Base-by-base conservation (phyloP, 2,888 invertebrate genomes). In the Ormyrus pomaceus region DNA sequence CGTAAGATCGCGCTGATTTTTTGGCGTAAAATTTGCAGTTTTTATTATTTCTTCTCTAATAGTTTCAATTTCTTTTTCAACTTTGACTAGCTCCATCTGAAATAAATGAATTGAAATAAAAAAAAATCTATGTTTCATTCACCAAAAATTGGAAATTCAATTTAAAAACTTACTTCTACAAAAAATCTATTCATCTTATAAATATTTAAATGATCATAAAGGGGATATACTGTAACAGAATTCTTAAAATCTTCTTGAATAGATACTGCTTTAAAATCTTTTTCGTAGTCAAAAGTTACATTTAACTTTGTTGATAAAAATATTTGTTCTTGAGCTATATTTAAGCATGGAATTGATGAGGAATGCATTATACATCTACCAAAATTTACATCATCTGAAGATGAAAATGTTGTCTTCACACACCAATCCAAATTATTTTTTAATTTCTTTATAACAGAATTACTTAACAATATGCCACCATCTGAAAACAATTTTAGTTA, bases 401-500 rank as follows among this genome's bases (percentile, higher is more conserved):
- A 94, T 1, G 96, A 96, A 87, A 95, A 95, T 0, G 96, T 95
- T 91, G 96, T 97, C 84, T 95, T 95, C 34, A 96, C 95, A 90
- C 98, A 98, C 96, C 97, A 97, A 89, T 97, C 97, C 86, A 98
- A 91, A 89, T 95, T 94, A 62, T 92, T 92, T 86, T 95, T 94
- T 85, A 98, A 93, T 82, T 95, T 94, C 81, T 94, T 94, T 86
- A 98, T 92, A 58, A 98, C 94, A 0, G 96, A 96, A 91, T 97
- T 96, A 80, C 98, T 98, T 76, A 99, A 89, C 64, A 99, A 91
- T 85, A 98, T 94, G 72, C 98, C 98, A 64, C 95, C 95, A 91
- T 97, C 96, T 93, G 93, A 83, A 90, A 92, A 61, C 65, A 76
- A 68, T 56, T 48, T 50, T 65, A 51, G 34, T 70, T 73, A 61